phyloP scores from a whole-genome alignment of 37 sponge, comb jelly and placozoan genomes.

The Chondrilla cf. caribensis region DNA sequence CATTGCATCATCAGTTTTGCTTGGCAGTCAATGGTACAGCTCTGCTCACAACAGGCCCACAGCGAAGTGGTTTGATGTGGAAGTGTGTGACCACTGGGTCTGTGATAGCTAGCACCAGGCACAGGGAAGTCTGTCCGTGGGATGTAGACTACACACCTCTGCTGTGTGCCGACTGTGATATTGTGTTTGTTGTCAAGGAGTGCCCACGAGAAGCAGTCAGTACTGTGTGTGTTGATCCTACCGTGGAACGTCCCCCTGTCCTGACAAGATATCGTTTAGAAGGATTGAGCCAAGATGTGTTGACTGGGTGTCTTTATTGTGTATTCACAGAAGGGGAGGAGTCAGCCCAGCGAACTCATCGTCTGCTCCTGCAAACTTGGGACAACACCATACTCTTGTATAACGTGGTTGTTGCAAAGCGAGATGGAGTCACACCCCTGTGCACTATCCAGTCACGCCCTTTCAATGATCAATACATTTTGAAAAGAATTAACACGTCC shows the following conservation, averaged over 20 bases:
- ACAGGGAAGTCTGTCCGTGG: background rate
- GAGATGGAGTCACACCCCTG: background rate
- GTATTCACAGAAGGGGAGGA: no score
- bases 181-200: no score
- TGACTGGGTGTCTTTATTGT: no score
- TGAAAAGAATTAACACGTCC: background rate
- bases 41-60: background rate
- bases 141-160: background rate
- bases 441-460: background rate
- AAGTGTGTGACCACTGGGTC: background rate
- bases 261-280: no score
- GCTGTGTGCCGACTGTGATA: no score
- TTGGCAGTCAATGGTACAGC: background rate
- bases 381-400: background rate
- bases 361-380: background rate
- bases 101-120: background rate
- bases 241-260: no score
- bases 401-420: background rate
- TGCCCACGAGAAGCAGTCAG: no score
- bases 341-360: background rate
- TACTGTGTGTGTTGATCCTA: no score
- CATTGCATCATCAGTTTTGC: no score
- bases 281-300: no score
- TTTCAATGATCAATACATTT: background rate
- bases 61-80: conserved; percentile 5